Evolutionary conservation across 2,797 vertebrate genomes (phyloP).

Genomic region (Pelochelys cantorii): DNA sequence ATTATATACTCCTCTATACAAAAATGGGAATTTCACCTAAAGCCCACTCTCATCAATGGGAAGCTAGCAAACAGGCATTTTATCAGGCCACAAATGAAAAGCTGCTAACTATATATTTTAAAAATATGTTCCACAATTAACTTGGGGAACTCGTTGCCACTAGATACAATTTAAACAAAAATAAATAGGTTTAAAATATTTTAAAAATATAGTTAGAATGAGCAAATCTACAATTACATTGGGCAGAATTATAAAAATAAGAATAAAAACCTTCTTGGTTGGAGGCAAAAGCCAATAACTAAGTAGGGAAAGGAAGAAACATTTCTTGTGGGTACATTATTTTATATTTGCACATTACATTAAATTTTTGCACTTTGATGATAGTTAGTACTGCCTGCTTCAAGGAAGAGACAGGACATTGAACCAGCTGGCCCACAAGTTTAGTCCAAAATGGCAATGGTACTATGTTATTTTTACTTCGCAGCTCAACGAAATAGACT

Average conservation of each 20-base stretch:
- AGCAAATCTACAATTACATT: not conserved
- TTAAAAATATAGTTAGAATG: not conserved
- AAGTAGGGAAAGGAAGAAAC: not conserved
- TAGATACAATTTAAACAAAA: not conserved
- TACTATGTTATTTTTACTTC: fast-evolving
- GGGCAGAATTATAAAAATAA: not conserved
- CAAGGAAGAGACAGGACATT: not conserved
- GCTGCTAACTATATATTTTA: not conserved
- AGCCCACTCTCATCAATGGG: not conserved
- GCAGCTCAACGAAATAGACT: not conserved
- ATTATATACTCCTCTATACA: fast-evolving
- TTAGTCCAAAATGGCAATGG: not conserved
- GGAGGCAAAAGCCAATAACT: not conserved
- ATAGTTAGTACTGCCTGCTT: not conserved
- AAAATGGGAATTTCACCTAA: not conserved
- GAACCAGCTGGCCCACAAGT: not conserved
- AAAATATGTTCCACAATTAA: not conserved
- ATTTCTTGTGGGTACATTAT: not conserved
- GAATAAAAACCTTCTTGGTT: not conserved
- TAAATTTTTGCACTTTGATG: not conserved
- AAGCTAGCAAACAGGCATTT: not conserved
- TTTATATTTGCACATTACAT: not conserved
- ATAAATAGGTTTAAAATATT: not conserved
- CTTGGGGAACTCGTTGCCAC: fast-evolving
- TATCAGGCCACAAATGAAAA: not conserved